Evolutionary conservation across 2,888 invertebrate species (phyloP), one percentile per base, ranked within the genome.

Genomic region (Poecilobothrus nobilitatus): DNA sequence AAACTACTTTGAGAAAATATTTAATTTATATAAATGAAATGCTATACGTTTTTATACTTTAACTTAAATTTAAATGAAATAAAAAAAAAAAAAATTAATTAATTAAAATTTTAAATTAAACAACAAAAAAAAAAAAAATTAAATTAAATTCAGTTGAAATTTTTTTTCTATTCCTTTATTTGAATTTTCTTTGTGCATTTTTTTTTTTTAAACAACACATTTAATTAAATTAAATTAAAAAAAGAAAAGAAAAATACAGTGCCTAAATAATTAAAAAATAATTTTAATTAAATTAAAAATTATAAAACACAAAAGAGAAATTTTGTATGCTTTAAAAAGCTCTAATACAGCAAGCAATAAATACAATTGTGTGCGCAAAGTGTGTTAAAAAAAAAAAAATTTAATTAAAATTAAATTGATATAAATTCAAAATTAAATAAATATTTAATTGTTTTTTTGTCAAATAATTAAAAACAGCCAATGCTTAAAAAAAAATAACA

Each of bases 211-310:
- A 37, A 37, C 37, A 37, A 37, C 37, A 37, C 27, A 27, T 41
- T 41, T 12, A 66, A 37, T 33, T 21, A 64, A 21, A 71, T 69
- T 61, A 64, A 61, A 64, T 66, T 44, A 66, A 69, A 61, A 67
- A 69, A 67, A 63, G 63, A 68, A 70, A 70, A 66, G 68, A 69
- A 66, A 66, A 68, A 63, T n/a, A 61, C 53, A 69, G 67, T 63
- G 44, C 66, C 66, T 20, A 66, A 53, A 53, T 53, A 53, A 41
- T 41, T 41, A 12, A 12, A 41, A 41, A 12, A 53, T 53, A 53
- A 53, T 53, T 53, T 53, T 18, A 41, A 41, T 41, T 41, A 12
- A 41, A 41, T 41, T 41, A 41, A 41, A 41, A 53, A 53, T 53
- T 53, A 18, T 18, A 12, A 37, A 37, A 37, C 8, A 8, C 37